Conservation (phyloP, 2,797 vertebrate species). For the Brachyrhaphis roseni region DNA sequence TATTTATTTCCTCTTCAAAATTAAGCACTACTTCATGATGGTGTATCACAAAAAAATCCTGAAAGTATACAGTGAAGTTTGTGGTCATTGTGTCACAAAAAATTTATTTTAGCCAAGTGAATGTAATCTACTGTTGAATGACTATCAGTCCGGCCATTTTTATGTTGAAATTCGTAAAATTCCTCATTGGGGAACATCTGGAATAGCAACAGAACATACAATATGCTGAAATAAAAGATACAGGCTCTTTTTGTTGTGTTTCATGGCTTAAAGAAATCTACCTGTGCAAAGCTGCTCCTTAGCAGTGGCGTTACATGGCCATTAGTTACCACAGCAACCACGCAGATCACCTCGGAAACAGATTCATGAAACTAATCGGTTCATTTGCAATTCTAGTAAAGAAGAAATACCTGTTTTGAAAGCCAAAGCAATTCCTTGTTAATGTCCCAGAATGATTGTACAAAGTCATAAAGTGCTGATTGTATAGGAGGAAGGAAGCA, state of each 20-base stretch:
- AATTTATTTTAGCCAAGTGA: not conserved
- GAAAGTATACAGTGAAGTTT: no score
- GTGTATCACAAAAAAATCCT: not conserved
- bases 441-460: not conserved
- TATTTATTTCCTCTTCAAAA: not conserved
- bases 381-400: not conserved
- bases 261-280: not conserved
- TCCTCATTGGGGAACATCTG: not conserved
- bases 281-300: not conserved
- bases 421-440: not conserved
- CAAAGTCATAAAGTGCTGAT: not conserved
- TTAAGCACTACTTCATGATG: not conserved
- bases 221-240: not conserved
- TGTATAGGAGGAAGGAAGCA: not conserved
- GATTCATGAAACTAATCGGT: not conserved
- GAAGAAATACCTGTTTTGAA: not conserved
- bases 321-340: constrained; percentile 1
- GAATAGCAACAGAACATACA: not conserved
- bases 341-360: not conserved
- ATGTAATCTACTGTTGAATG: not conserved
- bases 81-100: not conserved
- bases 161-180: not conserved
- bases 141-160: not conserved
- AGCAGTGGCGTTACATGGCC: not conserved
- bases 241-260: not conserved